Evolutionary conservation across 2,888 invertebrate genomes (phyloP).

Genomic region (Apomyelois bistriatella): DNA sequence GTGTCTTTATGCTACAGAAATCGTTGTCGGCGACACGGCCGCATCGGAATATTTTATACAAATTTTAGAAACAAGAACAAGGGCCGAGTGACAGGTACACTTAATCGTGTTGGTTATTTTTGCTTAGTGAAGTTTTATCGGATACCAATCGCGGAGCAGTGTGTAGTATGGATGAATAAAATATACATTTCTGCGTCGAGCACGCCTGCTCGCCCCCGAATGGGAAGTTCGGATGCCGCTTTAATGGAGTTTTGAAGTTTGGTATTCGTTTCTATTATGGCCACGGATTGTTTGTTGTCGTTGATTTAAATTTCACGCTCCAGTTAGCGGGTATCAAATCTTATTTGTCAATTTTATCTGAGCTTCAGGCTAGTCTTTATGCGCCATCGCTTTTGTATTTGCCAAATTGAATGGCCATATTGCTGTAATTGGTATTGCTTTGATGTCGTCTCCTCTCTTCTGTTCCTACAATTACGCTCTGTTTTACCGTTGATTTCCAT

Average conservation of each 20-base stretch:
- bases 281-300: conserved; percentile 64
- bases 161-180: conserved; percentile 71
- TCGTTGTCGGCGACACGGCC: conserved; percentile 62
- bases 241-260: conserved; percentile 73
- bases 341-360: conserved; percentile 56
- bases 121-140: conserved; percentile 68
- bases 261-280: conserved; percentile 70
- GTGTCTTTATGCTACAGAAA: conserved; percentile 50
- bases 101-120: conserved; percentile 74
- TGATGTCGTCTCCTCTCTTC: conserved; percentile 15
- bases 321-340: conserved; percentile 58
- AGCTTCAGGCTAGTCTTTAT: conserved; percentile 33
- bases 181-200: conserved; percentile 66
- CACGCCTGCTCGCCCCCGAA: conserved; percentile 59
- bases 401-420: conserved; percentile 29
- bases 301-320: conserved; percentile 69
- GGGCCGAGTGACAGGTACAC: conserved; percentile 75
- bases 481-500: conserved; percentile 15
- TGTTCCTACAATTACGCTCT: conserved; percentile 2
- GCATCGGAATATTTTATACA: conserved; percentile 76
- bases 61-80: conserved; percentile 78
- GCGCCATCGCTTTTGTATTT: conserved; percentile 34
- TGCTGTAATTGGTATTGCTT: conserved; percentile 29
- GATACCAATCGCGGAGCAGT: conserved; percentile 65
- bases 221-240: conserved; percentile 62